Conservation (phyloP, 2,113 vertebrate species). For the Theropithecus gelada region DNA sequence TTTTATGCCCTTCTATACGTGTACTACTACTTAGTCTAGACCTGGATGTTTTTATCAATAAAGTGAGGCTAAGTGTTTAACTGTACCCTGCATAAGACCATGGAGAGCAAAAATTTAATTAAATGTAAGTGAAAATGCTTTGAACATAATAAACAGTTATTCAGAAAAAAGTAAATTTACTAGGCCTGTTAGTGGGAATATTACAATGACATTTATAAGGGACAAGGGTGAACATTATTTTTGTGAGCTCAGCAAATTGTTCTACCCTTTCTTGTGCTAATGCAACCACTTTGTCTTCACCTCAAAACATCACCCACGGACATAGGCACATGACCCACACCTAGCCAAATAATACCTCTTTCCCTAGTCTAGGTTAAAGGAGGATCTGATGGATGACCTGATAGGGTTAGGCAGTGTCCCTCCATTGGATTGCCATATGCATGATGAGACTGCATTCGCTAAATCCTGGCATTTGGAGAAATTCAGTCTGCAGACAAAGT, state of each 20-base stretch:
- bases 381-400: neutral
- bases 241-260: neutral
- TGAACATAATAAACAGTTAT: neutral
- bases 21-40: neutral
- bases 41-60: neutral
- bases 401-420: neutral
- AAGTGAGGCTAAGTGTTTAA: neutral
- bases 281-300: neutral
- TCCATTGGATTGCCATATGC: neutral
- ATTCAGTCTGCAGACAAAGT: neutral
- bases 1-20: neutral
- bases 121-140: neutral
- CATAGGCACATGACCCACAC: neutral
- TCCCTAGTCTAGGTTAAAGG: neutral
- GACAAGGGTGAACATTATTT: neutral
- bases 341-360: neutral
- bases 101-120: neutral
- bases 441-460: neutral
- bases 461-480: slow-evolving; percentile 6
- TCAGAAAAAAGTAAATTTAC: neutral
- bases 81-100: neutral
- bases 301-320: neutral
- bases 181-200: neutral
- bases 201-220: neutral
- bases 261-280: neutral